phyloP scores from a whole-genome alignment of 2,797 vertebrate genomes.

The Cyclopterus lumpus region DNA sequence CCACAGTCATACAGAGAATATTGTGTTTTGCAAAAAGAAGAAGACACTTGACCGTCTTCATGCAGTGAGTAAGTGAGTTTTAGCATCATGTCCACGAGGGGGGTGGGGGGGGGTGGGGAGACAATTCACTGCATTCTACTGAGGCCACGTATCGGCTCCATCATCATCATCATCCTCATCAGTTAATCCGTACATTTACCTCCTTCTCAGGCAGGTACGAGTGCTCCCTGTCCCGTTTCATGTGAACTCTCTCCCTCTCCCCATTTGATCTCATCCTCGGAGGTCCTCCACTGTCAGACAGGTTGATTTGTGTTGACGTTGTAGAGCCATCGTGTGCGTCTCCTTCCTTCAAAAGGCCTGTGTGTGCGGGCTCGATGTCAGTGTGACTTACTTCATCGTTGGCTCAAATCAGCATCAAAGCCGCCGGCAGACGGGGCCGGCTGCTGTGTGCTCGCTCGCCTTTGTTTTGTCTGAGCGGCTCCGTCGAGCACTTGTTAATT shows the following conservation, averaged over 20 bases:
- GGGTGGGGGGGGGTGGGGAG: too few relatives aligned
- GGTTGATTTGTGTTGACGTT: slow-evolving; percentile 41
- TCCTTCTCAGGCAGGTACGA: slow-evolving; percentile 25
- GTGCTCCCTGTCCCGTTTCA: not conserved
- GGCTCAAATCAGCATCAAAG: slow-evolving; percentile 75
- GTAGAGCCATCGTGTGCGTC: slow-evolving; percentile 34
- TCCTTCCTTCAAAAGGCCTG: slow-evolving; percentile 46
- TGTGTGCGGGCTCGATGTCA: slow-evolving; percentile 55
- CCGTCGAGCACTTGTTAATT: slow-evolving; percentile 69
- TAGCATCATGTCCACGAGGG: slow-evolving; percentile 8
- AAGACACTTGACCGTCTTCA: not conserved
- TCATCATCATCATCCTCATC: too few relatives aligned
- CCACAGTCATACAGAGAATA: too few relatives aligned
- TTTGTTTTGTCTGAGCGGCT: slow-evolving; percentile 56
- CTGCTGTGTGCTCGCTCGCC: slow-evolving; percentile 52
- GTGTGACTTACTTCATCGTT: slow-evolving; percentile 69
- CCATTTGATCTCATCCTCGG: not conserved
- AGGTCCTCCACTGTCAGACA: slow-evolving; percentile 36
- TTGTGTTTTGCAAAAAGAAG: too few relatives aligned
- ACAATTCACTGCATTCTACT: not conserved
- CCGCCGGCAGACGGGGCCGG: slow-evolving; percentile 38
- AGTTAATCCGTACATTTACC: not conserved
- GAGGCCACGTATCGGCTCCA: not conserved
- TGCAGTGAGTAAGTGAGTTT: slow-evolving; percentile 14
- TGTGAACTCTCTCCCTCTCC: not conserved